phyloP scores from a whole-genome alignment of 2,888 invertebrate genomes.

The Sarcophaga subvicina region DNA sequence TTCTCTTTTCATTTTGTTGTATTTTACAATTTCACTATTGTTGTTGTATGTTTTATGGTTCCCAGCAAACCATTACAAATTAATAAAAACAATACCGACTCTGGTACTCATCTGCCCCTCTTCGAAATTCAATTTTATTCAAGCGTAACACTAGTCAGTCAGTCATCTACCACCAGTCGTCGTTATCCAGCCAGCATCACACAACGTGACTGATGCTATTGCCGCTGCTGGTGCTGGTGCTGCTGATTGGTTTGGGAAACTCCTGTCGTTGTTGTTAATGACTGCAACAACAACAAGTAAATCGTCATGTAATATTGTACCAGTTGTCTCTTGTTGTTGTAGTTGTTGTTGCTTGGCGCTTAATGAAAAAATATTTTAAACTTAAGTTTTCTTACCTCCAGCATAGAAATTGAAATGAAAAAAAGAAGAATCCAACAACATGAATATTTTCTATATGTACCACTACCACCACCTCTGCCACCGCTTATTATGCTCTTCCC shows the following conservation, averaged over 20 bases:
- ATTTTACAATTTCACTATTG: not conserved
- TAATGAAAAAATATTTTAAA: slow-evolving; percentile 49
- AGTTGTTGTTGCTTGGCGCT: slow-evolving; percentile 47
- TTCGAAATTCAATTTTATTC: slow-evolving; percentile 16
- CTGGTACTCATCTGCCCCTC: not conserved
- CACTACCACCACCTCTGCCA: too few species aligned
- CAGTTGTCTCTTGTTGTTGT: slow-evolving; percentile 4
- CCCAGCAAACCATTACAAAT: slow-evolving; percentile 29
- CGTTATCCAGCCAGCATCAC: not conserved
- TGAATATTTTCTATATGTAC: not conserved
- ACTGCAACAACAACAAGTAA: slow-evolving; percentile 14
- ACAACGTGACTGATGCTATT: not conserved
- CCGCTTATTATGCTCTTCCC: too few species aligned
- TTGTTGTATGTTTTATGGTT: slow-evolving; percentile 19
- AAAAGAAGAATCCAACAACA: not conserved
- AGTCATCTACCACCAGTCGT: not conserved
- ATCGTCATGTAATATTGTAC: slow-evolving; percentile 9
- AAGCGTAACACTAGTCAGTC: slow-evolving; percentile 6
- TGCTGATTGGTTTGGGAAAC: slow-evolving; percentile 16
- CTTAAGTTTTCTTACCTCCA: slow-evolving; percentile 64
- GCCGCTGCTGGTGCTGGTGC: too few species aligned
- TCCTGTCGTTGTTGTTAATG: slow-evolving; percentile 16
- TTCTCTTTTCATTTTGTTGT: not conserved
- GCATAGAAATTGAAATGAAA: slow-evolving; percentile 64
- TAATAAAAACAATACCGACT: slow-evolving; percentile 28